Base-by-base conservation (phyloP, 2,797 vertebrate species). In the Mus minutoides region DNA sequence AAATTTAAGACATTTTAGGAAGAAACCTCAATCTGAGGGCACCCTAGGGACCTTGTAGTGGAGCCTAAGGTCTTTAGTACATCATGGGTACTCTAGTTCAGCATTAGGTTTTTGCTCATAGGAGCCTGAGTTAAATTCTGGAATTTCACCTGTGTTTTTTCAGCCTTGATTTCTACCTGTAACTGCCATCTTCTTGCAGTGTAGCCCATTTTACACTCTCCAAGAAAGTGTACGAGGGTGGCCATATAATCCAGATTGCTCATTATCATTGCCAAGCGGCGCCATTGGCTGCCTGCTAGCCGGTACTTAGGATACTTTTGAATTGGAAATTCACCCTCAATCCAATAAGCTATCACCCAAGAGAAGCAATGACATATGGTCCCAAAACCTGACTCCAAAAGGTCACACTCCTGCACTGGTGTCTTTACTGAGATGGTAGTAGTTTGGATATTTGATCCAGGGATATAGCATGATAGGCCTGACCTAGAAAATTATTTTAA, bases 401-500 rank as follows among this genome's bases (percentile, higher is more conserved):
- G 17, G 16, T 88, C 88, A 85, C 13, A 5, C 8, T 76, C 58
- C 46, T 88, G 77, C 21, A n/a, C 10, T 40, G 24, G 40, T 9
- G 64, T 78, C 40, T 93, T 89, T 95, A 52, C 79, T 92, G 40
- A 43, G 52, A n/a, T 84, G 19, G 14, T 76, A 54, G 52, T 80
- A 90, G 40, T 40, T 92, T 94, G n/a, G 52, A 77, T 40, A 56
- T n/a, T 94, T 91, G 94, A 84, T 77, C 60, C 67, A 49, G 22
- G 31, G 58, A 71, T 79, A 58, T 95, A 87, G 24, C 37, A 54
- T 90, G 77, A 46, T 54, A 88, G n/a, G 29, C 60, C 90, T 87
- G 76, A 82, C 40, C 24, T 92, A 91, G 64, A 64, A 97, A 95
- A 64, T 93, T 92, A 80, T 90, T 97, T 91, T 69, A 96, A 73